Percentiles rank a stretch among this genome's conserved stretches.
These are phyloP conservation scores for Megalonaias nervosa DNA, from an alignment of 1,140 invertebrate genomes.

Conservation along the genomic window DNA sequence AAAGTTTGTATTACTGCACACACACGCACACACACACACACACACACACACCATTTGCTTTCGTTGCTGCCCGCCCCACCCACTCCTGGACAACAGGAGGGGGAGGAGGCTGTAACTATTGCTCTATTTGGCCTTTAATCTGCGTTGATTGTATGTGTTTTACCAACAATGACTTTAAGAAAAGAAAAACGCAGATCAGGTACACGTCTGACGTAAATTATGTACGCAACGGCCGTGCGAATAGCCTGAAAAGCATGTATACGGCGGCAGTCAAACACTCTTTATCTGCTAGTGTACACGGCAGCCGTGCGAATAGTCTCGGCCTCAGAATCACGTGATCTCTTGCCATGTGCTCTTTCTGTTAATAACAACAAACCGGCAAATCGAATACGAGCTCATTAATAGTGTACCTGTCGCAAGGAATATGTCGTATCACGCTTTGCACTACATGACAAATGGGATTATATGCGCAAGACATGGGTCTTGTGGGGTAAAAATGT, in stretches of 20 bases:
- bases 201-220: background rate
- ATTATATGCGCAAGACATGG: background rate
- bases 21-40: too few species aligned
- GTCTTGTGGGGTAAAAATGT: background rate
- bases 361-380: background rate
- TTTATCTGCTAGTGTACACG: too few species aligned
- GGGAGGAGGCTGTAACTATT: too few species aligned
- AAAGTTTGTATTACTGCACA: too few species aligned
- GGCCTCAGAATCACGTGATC: background rate
- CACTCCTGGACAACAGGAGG: too few species aligned
- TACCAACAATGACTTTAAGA: background rate
- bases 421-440: background rate
- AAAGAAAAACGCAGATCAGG: background rate
- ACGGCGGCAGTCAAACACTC: too few species aligned
- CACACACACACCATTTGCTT: too few species aligned
- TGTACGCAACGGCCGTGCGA: too few species aligned
- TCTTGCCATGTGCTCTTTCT: background rate
- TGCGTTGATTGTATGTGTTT: background rate
- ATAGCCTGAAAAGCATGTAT: too few species aligned
- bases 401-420: background rate
- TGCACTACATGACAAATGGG: background rate
- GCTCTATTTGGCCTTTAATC: too few species aligned
- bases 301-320: too few species aligned
- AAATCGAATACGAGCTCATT: background rate
- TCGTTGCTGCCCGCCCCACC: too few species aligned